Evolutionary conservation across 2,113 vertebrate species (phyloP).

Genomic region (Catagonus wagneri): DNA sequence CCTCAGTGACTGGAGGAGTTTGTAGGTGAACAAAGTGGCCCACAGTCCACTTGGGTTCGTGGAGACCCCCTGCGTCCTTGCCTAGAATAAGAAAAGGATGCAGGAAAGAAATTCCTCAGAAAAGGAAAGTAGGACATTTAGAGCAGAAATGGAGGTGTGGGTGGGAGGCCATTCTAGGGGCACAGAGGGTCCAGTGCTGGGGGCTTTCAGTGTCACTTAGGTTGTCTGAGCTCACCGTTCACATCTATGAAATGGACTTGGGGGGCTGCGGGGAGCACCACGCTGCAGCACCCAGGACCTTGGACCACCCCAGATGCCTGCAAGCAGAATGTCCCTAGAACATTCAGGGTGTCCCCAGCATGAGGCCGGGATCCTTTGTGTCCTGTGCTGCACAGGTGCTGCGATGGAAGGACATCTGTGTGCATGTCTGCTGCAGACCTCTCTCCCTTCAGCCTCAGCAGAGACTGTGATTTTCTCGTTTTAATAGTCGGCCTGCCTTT

Average conservation of each 20-base stretch:
- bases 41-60: accelerated
- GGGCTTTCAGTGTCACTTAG: not conserved
- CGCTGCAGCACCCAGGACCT: not conserved
- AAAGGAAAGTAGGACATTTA: not conserved
- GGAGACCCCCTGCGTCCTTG: not conserved
- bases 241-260: not conserved
- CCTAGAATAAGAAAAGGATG: not conserved
- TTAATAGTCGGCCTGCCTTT: not conserved
- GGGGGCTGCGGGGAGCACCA: no score
- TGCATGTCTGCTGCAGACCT: accelerated
- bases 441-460: accelerated
- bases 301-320: not conserved
- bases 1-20: not conserved
- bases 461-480: not conserved
- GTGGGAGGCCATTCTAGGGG: no score
- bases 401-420: accelerated
- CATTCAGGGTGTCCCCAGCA: not conserved
- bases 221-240: not conserved
- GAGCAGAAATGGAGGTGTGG: not conserved
- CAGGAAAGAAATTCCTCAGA: not conserved
- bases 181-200: not conserved
- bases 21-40: not conserved
- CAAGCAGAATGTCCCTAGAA: accelerated
- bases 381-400: not conserved
- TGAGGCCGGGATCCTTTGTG: not conserved